These are phyloP conservation scores for Oreochromis tanganicae DNA, from an alignment of 2,113 vertebrate species.

Conservation along the genomic window DNA sequence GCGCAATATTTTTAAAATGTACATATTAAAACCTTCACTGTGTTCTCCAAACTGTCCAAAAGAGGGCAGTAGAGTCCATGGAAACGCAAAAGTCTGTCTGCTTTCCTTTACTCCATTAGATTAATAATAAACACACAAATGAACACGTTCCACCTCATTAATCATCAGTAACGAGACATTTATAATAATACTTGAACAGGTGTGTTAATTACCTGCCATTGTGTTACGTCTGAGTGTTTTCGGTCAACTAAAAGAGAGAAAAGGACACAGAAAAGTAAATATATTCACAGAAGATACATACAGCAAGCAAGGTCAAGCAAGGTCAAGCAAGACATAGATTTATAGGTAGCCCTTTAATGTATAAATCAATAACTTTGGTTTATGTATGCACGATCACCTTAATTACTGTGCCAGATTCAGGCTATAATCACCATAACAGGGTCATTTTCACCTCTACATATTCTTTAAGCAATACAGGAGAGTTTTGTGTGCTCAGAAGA, in stretches of 20 bases:
- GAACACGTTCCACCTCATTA: background rate
- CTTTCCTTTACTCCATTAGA: background rate
- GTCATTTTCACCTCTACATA: background rate
- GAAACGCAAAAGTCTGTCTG: background rate
- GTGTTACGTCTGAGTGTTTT: constrained; percentile 41
- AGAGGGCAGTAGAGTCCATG: constrained; percentile 37
- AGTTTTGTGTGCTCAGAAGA: background rate
- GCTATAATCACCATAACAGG: background rate
- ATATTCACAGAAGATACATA: background rate
- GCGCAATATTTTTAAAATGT: background rate
- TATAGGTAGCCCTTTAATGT: background rate
- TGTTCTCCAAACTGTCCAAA: constrained; percentile 26
- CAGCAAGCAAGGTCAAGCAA: background rate
- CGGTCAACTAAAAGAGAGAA: constrained; percentile 57
- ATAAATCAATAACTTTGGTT: background rate
- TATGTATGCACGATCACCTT: background rate
- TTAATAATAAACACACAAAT: background rate
- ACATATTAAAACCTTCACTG: background rate
- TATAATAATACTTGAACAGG: background rate
- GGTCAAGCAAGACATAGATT: background rate
- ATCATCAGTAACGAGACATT: background rate
- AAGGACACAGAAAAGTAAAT: background rate
- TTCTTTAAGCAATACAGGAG: background rate
- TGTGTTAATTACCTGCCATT: constrained; percentile 78
- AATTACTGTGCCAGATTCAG: background rate